Base-by-base conservation (phyloP, 1,140 invertebrate species). In the Atta colombica region DNA sequence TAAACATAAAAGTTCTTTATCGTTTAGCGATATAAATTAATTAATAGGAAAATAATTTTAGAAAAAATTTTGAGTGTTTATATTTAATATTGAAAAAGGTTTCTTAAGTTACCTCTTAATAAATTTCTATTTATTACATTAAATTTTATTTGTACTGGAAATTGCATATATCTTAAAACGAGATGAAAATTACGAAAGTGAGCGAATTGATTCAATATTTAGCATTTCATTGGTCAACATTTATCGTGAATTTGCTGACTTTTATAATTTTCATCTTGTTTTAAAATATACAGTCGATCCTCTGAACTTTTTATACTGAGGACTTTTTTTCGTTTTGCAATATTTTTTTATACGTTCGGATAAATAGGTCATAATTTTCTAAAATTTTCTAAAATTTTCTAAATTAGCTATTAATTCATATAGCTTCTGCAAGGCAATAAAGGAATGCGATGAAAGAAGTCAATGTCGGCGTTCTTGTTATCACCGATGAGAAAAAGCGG, bases 391-490 rank as follows among this genome's bases (percentile, higher is more conserved):
- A 28, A 10, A 21, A 28, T 71, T 81, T 81, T 31, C 39, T 55
- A 55, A 58, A 55, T 71, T 16, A 21, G 25, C 16, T 18, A 49
- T 14, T 75, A 39, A 39, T 45, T 45, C 35, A 39, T 45, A 45
- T 1, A 75, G 49, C 31, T 69, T 39, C 6, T 31, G 18, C 39
- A 25, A 35, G 45, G 31, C 14, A 21, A 65, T 16, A 25, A 1
- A 58, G 10, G 21, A 69, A 65, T 65, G 58, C 39, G 18, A 1
- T 14, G 25, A 16, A 78, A 65, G 25, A 78, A 63, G 21, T 51
- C 35, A 68, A 68, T 80, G n/a, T 66, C n/a, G 31, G 21, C 12
- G 7, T 81, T 58, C 66, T 74, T 18, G 39, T n/a, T 82, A 61
- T 74, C 14, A 39, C 49, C 21, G 8, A 12, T 45, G 8, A 74